Evolutionary conservation across 2,888 invertebrate species (phyloP), one percentile per base, ranked within the genome.

Genomic region (Tetragonula carbonaria): DNA sequence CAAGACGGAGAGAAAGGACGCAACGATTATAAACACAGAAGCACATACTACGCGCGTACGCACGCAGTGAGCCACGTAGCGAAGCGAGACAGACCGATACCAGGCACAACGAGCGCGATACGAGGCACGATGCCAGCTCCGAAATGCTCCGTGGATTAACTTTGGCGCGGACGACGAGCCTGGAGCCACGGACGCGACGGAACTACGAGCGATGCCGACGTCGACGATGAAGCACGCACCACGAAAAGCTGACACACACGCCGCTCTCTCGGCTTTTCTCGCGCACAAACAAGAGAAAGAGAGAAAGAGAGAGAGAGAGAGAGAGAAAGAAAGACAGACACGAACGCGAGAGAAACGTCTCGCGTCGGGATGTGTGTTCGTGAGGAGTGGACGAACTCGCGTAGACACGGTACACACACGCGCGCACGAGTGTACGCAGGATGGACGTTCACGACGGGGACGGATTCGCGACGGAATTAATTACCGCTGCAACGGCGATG

Each of bases 381-480:
- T n/a, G 23, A 50, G 55, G 28, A 70, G 63, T 50, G 55, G 59
- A 13, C 45, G 55, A 72, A 72, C 62, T 66, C 71, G 38, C 53
- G 59, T 33, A 18, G n/a, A 55, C 73, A 50, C 80, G 59, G 45
- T 5, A 38, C 51, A 38, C 63, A n/a, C 18, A 38, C 45, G 45
- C 45, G 45, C 45, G 45, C 45, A 45, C 1, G 1, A 45, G 45
- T 45, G 45, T 45, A 45, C 45, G 45, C 8, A 8, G n/a, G 16
- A 38, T 45, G 67, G 55, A 62, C 18, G 23, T 63, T 72, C 63
- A 59, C 86, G 83, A 3, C 51, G 68, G 57, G 90, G 90, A 90
- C 90, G 90, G 89, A 90, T 87, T 85, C 89, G 81, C 90, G 90
- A 90, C 89, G 90, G 89, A 90, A 89, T 89, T 84, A 82, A 86